Evolutionary conservation across 1,140 invertebrate genomes (phyloP).

Genomic region (Aphidius ervi): DNA sequence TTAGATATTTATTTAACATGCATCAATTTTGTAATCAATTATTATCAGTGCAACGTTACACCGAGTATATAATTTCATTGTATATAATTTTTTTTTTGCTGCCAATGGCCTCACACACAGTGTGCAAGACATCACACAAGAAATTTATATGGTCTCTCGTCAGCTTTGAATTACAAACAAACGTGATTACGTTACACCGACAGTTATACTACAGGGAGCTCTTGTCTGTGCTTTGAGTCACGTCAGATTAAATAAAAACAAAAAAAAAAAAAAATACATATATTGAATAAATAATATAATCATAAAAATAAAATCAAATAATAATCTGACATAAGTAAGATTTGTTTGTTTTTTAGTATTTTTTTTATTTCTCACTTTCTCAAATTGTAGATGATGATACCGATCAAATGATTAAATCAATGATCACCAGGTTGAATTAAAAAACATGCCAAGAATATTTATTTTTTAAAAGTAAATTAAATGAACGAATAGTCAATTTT

Average conservation of each 20-base stretch:
- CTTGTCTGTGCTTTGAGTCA: too few relatives aligned
- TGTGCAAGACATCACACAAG: constrained; percentile 16
- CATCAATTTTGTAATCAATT: constrained; percentile 9
- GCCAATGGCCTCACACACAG: constrained; percentile 1
- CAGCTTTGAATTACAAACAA: constrained; percentile 44
- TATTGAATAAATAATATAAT: too few relatives aligned
- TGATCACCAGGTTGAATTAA: background rate
- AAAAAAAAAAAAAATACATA: too few relatives aligned
- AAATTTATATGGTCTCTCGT: constrained; percentile 35
- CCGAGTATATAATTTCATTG: background rate
- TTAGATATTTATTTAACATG: too few relatives aligned
- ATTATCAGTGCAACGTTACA: constrained; percentile 7
- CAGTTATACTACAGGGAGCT: too few relatives aligned
- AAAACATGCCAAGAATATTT: background rate
- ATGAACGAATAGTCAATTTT: background rate
- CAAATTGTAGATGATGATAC: too few relatives aligned
- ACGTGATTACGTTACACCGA: constrained; percentile 37
- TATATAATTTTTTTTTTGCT: background rate
- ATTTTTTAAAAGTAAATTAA: background rate
- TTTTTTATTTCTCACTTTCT: too few relatives aligned
- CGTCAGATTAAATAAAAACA: too few relatives aligned
- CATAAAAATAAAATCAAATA: too few relatives aligned
- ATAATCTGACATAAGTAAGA: too few relatives aligned
- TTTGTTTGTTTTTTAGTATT: too few relatives aligned
- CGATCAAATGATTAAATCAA: background rate